Base-by-base conservation (phyloP, 1,140 invertebrate genomes). In the Campodea augens region DNA sequence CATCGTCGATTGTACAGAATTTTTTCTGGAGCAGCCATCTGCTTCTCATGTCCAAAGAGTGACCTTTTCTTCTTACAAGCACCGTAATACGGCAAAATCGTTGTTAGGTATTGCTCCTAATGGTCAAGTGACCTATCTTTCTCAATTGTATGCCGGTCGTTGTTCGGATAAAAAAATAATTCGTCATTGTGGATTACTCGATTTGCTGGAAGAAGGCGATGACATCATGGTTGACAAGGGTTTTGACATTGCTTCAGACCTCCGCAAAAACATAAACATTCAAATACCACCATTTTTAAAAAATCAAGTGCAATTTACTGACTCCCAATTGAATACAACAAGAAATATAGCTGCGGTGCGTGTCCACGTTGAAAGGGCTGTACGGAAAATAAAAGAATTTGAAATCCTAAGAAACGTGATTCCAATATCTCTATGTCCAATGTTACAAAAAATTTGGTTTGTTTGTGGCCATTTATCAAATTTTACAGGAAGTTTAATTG, bases 141-240 rank as follows among this genome's bases (percentile, higher is more conserved):
- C 25, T 18, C n/a, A 23, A 13, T 32, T 48, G 3, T 48, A 45
- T 41, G 38, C 45, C 15, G 49, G 53, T 7, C 39, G 38, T 12
- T 47, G 49, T 7, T 52, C 49, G 18, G 53, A 55, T 40, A 48
- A 47, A 25, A 38, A 48, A 18, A 49, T 55, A 12, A 50, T 48
- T 2, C 15, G 21, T 2, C 18, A 32, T 13, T 46, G 24, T 36
- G 50, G 46, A 10, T 22, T 53, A 18, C 25, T 52, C 4, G 47
- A 54, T 41, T 25, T 51, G 18, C 25, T 55, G 21, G 49, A 55
- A 19, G 24, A 20, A 22, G 45, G 41, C 0, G 53, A 55, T 44
- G 22, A 40, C 19, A 47, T 56, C 18, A 49, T 56, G 49, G 52
- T 44, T 13, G 54, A 55, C 44, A 52, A 53, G 41, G 51, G 51